phyloP scores from a whole-genome alignment of 2,888 invertebrate species.

The Pandemis cinnamomeana region DNA sequence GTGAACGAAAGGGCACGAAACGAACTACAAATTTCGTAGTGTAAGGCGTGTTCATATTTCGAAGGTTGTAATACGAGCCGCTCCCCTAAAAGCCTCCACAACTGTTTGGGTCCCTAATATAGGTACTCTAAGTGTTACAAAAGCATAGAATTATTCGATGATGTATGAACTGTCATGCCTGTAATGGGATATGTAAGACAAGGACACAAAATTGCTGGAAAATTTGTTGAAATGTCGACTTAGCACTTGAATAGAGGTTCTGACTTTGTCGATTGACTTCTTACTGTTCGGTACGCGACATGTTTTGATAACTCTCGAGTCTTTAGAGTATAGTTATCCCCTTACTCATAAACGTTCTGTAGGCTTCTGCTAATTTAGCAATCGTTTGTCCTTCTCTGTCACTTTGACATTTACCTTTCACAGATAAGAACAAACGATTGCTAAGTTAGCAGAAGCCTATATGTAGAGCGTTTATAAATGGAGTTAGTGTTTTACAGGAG shows the following conservation, averaged over 20 bases:
- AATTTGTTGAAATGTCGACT: neutral
- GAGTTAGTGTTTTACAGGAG: neutral
- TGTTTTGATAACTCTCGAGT: conserved; percentile 14
- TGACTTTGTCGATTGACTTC: neutral
- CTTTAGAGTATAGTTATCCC: neutral
- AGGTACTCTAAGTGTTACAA: neutral
- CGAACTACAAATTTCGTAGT: too few relatives aligned
- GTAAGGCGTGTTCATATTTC: conserved; percentile 2
- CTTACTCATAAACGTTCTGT: too few relatives aligned
- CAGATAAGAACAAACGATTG: too few relatives aligned
- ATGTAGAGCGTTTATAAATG: too few relatives aligned
- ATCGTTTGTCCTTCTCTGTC: too few relatives aligned
- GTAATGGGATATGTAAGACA: neutral
- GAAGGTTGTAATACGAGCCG: conserved; percentile 28
- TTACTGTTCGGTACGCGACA: neutral
- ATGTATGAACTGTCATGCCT: neutral
- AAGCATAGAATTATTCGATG: neutral
- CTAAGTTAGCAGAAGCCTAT: too few relatives aligned
- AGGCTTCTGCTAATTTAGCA: too few relatives aligned
- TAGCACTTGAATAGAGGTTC: neutral
- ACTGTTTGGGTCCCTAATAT: neutral
- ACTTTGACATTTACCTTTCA: too few relatives aligned
- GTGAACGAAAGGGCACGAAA: too few relatives aligned
- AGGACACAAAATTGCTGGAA: neutral
- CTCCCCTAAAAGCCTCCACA: conserved; percentile 16